Percentiles rank a stretch among this genome's conserved stretches.
These are phyloP conservation scores for Sminthurides bifidus DNA, from an alignment of 1,140 invertebrate genomes.

Conservation along the genomic window DNA sequence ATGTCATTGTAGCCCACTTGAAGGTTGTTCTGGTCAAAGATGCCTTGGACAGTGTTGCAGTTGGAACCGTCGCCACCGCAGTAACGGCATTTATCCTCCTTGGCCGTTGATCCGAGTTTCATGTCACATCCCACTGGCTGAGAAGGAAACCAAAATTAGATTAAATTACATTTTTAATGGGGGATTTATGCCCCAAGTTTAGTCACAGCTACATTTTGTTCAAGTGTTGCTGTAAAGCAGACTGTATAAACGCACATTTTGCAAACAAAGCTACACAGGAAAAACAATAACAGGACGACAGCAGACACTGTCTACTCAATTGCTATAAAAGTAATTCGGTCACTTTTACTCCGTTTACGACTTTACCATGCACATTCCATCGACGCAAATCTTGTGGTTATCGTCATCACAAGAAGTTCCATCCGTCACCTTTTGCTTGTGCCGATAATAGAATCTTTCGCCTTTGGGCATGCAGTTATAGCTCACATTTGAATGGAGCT, in stretches of 20 bases:
- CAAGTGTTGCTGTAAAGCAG: no score
- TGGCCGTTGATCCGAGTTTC: conserved; percentile 73
- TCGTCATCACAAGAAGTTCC: conserved; percentile 79
- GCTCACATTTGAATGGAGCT: conserved; percentile 76
- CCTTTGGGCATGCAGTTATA: conserved; percentile 89
- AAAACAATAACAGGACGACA: no score
- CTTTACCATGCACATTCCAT: conserved; percentile 75
- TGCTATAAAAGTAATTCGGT: no score
- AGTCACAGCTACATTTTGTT: no score
- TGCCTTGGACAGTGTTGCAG: conserved; percentile 68
- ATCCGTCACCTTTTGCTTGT: conserved; percentile 70
- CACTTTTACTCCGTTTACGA: no score
- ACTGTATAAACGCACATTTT: no score
- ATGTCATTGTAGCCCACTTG: conserved; percentile 84
- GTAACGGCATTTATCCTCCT: conserved; percentile 81
- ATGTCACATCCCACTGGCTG: conserved; percentile 90
- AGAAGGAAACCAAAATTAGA: background rate
- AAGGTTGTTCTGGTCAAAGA: conserved; percentile 63
- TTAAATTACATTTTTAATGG: no score
- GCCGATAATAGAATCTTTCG: conserved; percentile 83
- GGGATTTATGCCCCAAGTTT: no score
- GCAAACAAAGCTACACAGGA: no score
- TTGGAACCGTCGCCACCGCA: conserved; percentile 82
- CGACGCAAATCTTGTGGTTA: conserved; percentile 75
- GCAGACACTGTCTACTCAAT: no score